Base-by-base conservation (phyloP, 2,797 vertebrate species). In the Limnodromus scolopaceus region DNA sequence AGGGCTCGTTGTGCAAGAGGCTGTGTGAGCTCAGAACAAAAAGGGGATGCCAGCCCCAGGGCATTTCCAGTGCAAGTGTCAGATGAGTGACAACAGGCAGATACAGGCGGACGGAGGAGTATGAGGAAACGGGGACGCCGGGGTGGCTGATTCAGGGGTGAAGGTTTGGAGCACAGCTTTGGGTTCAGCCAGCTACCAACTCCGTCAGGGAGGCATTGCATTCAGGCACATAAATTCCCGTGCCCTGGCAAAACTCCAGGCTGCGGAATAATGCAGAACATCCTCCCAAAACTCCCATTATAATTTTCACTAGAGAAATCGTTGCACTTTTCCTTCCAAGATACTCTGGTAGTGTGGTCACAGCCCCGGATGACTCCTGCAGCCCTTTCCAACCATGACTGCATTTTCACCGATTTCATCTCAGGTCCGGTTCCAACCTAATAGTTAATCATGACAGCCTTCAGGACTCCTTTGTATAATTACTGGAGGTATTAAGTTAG, bases 41-140 rank as follows among this genome's bases (percentile, higher is more conserved):
- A 82, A 91, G 94, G 92, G 95, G 96, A 86, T 61, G 27, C 57
- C 92, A 87, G 65, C 94, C 87, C 38, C 49, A 69, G 87, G 96
- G 84, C 61, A 86, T 86, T 81, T 72, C 84, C 71, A 96, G 92
- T 41, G 86, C 71, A 94, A 92, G 92, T 93, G 89, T 61, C 65
- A 75, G 57, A 39, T 86, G 34, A 95, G 69, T 91, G 96, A 92
- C 91, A 96, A 78, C 15, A 78, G 53, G 39, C 30, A 94, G 41
- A 46, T 39, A 36, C 6, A 32, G 63, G 57, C 5, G 39, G 87
- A 90, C 6, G 32, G 72, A 92, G 51, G 38, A 86, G 38, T 9
- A 23, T 71, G 79, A 92, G 65, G 54, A 93, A 96, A 91, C 6
- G 16, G 41, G 30, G 53, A 85, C 49, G 36, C 54, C 71, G 4